A percentile compares a stretch with the other conserved stretches of the same genome.
Conservation (phyloP, 2,888 invertebrate genomes). For the Sipunculus nudus region DNA sequence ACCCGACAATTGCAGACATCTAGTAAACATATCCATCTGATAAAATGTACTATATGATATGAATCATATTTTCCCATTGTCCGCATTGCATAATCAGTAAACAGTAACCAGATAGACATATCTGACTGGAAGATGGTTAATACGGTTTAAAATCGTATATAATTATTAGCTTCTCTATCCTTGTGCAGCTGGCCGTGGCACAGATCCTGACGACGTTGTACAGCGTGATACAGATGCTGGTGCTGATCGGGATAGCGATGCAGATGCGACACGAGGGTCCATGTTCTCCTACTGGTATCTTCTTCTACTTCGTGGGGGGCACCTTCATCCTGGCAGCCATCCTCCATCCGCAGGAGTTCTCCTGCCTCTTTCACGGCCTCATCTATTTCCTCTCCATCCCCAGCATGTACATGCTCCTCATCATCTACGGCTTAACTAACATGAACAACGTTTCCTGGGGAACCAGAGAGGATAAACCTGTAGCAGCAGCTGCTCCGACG, state of each 20-base stretch:
- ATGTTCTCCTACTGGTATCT: conserved; percentile 95
- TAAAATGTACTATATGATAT: too few relatives aligned
- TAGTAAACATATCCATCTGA: too few relatives aligned
- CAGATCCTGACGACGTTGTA: conserved; percentile 94
- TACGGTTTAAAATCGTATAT: too few relatives aligned
- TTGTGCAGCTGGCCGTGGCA: conserved; percentile 82
- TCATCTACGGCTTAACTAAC: conserved; percentile 28
- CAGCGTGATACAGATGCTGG: conserved; percentile 99
- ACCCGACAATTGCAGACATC: too few relatives aligned
- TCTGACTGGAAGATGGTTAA: too few relatives aligned
- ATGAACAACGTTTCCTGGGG: conserved; percentile 35
- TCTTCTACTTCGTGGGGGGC: conserved; percentile 91
- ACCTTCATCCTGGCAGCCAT: conserved; percentile 85
- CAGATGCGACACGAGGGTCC: conserved; percentile 95
- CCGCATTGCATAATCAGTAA: too few relatives aligned
- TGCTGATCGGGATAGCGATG: conserved; percentile 96
- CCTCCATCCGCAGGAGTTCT: conserved; percentile 19
- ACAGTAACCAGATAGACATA: too few relatives aligned
- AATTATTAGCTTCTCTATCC: not conserved
- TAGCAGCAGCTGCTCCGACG: too few relatives aligned
- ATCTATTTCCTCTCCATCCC: conserved; percentile 23
- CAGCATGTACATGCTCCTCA: conserved; percentile 32
- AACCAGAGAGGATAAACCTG: conserved; percentile 23
- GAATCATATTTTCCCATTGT: too few relatives aligned
- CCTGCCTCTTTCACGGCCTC: conserved; percentile 12